Evolutionary conservation across 2,113 vertebrate genomes (phyloP).

Genomic region (Vidua macroura): DNA sequence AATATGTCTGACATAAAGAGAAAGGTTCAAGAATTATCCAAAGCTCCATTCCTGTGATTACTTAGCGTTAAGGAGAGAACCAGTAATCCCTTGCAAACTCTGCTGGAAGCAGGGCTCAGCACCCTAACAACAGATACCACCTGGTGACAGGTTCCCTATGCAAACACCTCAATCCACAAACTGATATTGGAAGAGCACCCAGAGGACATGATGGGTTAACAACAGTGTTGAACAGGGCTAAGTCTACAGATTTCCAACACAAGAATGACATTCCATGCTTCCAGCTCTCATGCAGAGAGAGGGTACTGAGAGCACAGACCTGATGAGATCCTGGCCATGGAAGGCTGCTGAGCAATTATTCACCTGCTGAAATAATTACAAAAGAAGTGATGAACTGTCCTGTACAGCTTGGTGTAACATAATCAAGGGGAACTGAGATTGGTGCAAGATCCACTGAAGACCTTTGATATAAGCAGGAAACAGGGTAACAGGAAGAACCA

Average conservation of each 20-base stretch:
- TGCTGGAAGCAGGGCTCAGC: background rate
- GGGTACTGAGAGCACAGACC: background rate
- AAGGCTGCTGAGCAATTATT: background rate
- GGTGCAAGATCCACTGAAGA: background rate
- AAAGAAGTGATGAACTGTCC: background rate
- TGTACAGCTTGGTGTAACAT: background rate
- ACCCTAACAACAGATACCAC: background rate
- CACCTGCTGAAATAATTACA: background rate
- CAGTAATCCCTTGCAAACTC: background rate
- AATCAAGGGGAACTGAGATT: background rate
- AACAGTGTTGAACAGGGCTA: background rate
- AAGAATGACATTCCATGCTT: background rate
- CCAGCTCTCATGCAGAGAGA: background rate
- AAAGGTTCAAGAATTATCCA: background rate
- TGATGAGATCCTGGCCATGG: background rate
- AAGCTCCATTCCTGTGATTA: background rate
- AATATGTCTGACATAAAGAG: background rate
- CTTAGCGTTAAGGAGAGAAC: background rate
- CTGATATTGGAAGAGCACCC: background rate
- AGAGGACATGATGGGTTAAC: fast-evolving
- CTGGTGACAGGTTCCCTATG: background rate
- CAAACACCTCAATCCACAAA: background rate
- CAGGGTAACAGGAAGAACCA: background rate
- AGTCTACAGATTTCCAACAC: background rate
- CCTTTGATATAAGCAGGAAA: background rate